Percentiles rank a stretch among this genome's conserved stretches.
These are phyloP conservation scores for Chymomyza costata DNA, from an alignment of 1,140 invertebrate genomes.

Conservation along the genomic window DNA sequence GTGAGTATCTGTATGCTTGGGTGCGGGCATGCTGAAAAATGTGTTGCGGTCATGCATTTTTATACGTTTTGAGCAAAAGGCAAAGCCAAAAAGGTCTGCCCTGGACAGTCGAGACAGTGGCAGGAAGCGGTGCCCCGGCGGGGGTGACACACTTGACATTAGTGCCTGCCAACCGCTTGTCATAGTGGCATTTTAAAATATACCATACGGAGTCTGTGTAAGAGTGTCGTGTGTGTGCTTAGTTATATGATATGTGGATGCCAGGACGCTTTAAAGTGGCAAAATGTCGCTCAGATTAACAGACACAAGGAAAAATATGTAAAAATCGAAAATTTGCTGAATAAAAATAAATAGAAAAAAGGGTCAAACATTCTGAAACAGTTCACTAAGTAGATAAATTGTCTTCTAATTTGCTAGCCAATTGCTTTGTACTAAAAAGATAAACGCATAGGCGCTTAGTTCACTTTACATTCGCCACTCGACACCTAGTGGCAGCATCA, in stretches of 20 bases:
- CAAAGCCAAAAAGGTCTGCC: slow-evolving; percentile 12
- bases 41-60: slow-evolving; percentile 69
- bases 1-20: neutral
- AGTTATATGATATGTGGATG: slow-evolving; percentile 30
- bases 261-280: slow-evolving; percentile 1
- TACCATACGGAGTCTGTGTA: neutral
- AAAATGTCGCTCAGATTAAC: slow-evolving; percentile 16
- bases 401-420: too few relatives aligned
- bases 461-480: too few relatives aligned
- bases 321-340: too few relatives aligned
- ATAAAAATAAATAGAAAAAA: too few relatives aligned
- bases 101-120: slow-evolving; percentile 5
- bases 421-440: too few relatives aligned
- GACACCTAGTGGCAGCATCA: too few relatives aligned
- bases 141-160: slow-evolving; percentile 23
- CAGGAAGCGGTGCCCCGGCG: slow-evolving; percentile 4
- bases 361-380: too few relatives aligned
- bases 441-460: too few relatives aligned
- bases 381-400: too few relatives aligned
- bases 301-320: slow-evolving; percentile 8
- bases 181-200: slow-evolving; percentile 16
- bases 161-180: slow-evolving; percentile 12
- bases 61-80: slow-evolving; percentile 37
- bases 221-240: slow-evolving; percentile 15
- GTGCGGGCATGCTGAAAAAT: slow-evolving; percentile 39